phyloP scores from a whole-genome alignment of 2,797 vertebrate genomes.

The Luscinia megarhynchos region DNA sequence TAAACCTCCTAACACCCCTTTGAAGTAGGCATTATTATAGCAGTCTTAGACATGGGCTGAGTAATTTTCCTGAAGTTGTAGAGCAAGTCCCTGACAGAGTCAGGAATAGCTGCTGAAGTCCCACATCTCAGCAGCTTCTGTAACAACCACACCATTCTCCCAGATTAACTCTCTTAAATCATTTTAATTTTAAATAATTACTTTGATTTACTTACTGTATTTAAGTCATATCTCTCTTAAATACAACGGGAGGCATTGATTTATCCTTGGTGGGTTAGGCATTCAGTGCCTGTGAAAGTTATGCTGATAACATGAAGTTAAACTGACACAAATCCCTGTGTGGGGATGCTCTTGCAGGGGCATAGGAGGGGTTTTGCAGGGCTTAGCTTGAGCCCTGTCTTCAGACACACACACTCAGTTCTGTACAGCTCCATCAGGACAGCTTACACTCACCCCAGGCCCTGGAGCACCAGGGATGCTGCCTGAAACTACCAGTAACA shows the following conservation, averaged over 20 bases:
- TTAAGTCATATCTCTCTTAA: slow-evolving; percentile 57
- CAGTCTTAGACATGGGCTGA: slow-evolving; percentile 55
- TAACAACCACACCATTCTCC: neutral
- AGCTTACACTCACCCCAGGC: neutral
- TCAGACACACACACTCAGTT: neutral
- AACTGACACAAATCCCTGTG: slow-evolving; percentile 55
- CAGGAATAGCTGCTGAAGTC: slow-evolving; percentile 10
- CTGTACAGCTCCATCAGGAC: accelerated
- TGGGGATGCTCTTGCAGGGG: neutral
- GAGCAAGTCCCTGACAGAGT: slow-evolving; percentile 57
- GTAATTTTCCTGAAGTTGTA: slow-evolving; percentile 61
- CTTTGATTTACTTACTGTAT: slow-evolving; percentile 67
- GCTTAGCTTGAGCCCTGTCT: slow-evolving; percentile 12
- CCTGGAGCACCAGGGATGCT: accelerated
- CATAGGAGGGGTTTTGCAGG: neutral
- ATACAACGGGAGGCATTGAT: slow-evolving; percentile 59
- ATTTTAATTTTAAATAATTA: slow-evolving; percentile 71
- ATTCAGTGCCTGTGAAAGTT: slow-evolving; percentile 20
- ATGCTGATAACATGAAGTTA: neutral
- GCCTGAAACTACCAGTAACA: neutral
- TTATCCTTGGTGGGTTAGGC: slow-evolving; percentile 49
- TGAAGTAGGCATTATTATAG: slow-evolving; percentile 70
- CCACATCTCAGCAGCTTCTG: neutral
- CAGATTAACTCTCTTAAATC: slow-evolving; percentile 51
- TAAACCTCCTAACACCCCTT: slow-evolving; percentile 67